phyloP scores from a whole-genome alignment of 1,140 invertebrate genomes.

The Aricia agestis region DNA sequence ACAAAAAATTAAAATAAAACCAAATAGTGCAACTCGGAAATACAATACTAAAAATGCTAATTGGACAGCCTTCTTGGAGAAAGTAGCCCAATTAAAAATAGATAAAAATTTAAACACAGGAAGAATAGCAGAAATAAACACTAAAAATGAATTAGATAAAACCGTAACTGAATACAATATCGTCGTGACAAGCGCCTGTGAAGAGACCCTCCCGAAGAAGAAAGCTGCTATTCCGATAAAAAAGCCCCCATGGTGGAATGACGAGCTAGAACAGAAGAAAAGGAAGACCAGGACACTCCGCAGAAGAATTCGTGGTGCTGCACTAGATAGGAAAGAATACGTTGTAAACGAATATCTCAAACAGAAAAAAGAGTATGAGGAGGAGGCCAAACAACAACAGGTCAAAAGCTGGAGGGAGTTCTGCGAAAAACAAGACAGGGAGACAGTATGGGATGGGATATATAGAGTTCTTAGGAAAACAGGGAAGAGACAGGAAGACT shows the following conservation, averaged over 20 bases:
- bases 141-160: conserved; percentile 12
- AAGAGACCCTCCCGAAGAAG: conserved; percentile 16
- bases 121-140: conserved; percentile 14
- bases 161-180: conserved; percentile 10
- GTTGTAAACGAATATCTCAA: conserved; percentile 1
- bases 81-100: conserved; percentile 15
- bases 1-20: not conserved
- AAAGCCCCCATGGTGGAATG: conserved; percentile 4
- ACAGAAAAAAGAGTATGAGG: conserved; percentile 15
- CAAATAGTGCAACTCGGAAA: conserved; percentile 19
- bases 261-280: not conserved
- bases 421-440: not conserved
- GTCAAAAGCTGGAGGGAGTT: conserved; percentile 6
- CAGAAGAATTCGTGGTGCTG: conserved; percentile 5
- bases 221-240: not conserved
- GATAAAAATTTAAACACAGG: not conserved
- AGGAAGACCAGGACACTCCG: not conserved
- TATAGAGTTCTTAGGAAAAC: conserved; percentile 6
- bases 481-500: conserved; percentile 4
- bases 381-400: not conserved
- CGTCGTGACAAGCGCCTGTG: conserved; percentile 16
- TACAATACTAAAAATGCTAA: conserved; percentile 24
- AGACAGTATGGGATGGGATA: conserved; percentile 14
- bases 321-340: not conserved
- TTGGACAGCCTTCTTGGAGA: conserved; percentile 20